phyloP scores from a whole-genome alignment of 2,113 vertebrate species.

The Chaetura pelagica region DNA sequence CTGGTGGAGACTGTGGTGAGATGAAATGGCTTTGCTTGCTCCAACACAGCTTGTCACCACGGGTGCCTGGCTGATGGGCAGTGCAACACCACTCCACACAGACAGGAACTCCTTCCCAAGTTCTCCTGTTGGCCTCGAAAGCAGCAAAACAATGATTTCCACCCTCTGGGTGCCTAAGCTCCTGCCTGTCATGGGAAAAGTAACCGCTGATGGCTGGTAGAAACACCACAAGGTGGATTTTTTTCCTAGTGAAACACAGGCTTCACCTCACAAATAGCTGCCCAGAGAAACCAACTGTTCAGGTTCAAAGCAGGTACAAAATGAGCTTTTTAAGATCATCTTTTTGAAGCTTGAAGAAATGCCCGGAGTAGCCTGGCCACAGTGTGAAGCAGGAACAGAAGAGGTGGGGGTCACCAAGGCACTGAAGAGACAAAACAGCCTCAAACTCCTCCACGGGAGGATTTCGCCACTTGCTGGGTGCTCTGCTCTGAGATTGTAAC shows the following conservation, averaged over 20 bases:
- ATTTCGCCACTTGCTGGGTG: not conserved
- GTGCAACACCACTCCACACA: rapidly evolving
- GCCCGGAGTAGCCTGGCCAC: not conserved
- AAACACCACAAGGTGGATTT: not conserved
- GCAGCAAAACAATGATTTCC: not conserved
- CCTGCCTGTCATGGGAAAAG: not conserved
- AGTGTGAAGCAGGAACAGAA: not conserved
- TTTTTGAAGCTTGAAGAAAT: not conserved
- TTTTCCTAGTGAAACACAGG: not conserved
- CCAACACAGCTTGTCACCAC: not conserved
- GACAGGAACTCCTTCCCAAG: not conserved
- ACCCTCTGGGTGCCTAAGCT: not conserved
- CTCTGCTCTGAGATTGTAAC: not conserved
- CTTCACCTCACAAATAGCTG: not conserved
- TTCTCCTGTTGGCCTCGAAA: not conserved
- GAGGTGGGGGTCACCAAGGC: not conserved
- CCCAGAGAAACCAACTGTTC: not conserved
- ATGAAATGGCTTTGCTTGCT: not conserved
- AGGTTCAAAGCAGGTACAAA: not conserved
- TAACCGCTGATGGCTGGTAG: rapidly evolving
- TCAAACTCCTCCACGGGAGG: not conserved
- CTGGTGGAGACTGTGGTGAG: not conserved
- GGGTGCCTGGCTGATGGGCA: not conserved
- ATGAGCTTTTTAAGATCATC: not conserved
- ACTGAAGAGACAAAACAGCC: not conserved